phyloP scores from a whole-genome alignment of 2,113 vertebrate species.

The Vanacampus margaritifer region DNA sequence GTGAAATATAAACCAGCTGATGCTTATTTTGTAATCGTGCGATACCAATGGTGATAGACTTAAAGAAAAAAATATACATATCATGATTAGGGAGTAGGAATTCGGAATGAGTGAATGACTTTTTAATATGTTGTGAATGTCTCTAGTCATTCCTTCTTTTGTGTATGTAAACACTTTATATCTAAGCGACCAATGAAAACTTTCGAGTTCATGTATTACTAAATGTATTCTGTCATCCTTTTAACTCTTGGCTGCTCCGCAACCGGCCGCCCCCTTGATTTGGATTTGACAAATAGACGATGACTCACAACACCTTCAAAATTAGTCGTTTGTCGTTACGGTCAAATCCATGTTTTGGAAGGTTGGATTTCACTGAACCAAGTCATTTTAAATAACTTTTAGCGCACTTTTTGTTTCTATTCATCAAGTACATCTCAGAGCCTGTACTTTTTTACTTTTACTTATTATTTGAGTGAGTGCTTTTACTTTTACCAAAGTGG shows the following conservation, averaged over 20 bases:
- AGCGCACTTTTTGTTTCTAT: no score
- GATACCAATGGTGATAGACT: no score
- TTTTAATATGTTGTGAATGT: neutral
- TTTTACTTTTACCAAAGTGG: no score
- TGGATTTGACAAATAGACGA: neutral
- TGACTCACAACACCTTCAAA: constrained; percentile 3
- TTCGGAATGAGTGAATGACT: neutral
- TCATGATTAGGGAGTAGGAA: neutral
- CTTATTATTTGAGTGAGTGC: no score
- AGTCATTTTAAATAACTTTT: neutral
- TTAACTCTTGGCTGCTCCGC: neutral
- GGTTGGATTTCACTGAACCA: neutral
- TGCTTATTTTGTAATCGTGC: no score
- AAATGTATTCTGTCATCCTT: neutral
- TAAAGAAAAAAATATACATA: neutral
- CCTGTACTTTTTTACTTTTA: no score
- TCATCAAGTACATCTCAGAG: no score
- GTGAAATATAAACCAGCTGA: no score
- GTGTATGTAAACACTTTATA: constrained; percentile 4
- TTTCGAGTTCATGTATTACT: neutral
- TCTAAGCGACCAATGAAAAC: constrained; percentile 6
- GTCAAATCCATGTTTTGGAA: neutral
- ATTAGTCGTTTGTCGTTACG: neutral
- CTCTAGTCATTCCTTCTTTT: neutral
- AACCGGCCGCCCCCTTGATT: neutral